These are phyloP conservation scores for Gymnoscopelus braueri DNA, from an alignment of 2,797 vertebrate genomes.

Conservation along the genomic window DNA sequence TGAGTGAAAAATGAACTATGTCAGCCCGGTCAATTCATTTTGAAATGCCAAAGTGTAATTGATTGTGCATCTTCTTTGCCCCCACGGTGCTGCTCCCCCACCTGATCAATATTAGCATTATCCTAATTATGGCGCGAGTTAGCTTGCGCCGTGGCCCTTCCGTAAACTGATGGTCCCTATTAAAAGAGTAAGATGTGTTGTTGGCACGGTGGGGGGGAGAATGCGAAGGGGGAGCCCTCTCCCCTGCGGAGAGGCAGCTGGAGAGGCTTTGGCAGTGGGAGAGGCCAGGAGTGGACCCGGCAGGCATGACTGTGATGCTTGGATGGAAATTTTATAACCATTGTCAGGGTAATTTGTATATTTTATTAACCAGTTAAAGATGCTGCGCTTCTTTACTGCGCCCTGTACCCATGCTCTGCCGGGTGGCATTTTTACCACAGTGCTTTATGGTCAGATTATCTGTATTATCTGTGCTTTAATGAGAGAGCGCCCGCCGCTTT, in stretches of 20 bases:
- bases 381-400: slow-evolving; percentile 67
- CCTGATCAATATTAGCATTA: slow-evolving; percentile 80
- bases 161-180: slow-evolving; percentile 73
- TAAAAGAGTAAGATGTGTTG: slow-evolving; percentile 64
- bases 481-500: slow-evolving; percentile 31
- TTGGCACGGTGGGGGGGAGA: slow-evolving; percentile 52
- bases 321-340: slow-evolving; percentile 58
- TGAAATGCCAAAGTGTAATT: slow-evolving; percentile 77
- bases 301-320: slow-evolving; percentile 50
- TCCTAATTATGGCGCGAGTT: slow-evolving; percentile 76
- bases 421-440: slow-evolving; percentile 65
- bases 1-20: slow-evolving; percentile 71
- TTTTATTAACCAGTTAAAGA: slow-evolving; percentile 74
- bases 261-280: slow-evolving; percentile 58
- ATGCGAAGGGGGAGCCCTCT: slow-evolving; percentile 24
- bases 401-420: slow-evolving; percentile 43
- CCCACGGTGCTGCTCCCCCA: slow-evolving; percentile 59
- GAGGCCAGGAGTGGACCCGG: slow-evolving; percentile 48
- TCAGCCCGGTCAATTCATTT: slow-evolving; percentile 74
- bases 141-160: slow-evolving; percentile 46
- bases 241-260: slow-evolving; percentile 68
- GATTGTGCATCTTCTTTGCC: slow-evolving; percentile 72
- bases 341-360: slow-evolving; percentile 71
- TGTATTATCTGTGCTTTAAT: slow-evolving; percentile 66
- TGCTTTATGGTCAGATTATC: slow-evolving; percentile 74